Evolutionary conservation across 2,888 invertebrate species (phyloP).

Genomic region (Smittia aterrima): DNA sequence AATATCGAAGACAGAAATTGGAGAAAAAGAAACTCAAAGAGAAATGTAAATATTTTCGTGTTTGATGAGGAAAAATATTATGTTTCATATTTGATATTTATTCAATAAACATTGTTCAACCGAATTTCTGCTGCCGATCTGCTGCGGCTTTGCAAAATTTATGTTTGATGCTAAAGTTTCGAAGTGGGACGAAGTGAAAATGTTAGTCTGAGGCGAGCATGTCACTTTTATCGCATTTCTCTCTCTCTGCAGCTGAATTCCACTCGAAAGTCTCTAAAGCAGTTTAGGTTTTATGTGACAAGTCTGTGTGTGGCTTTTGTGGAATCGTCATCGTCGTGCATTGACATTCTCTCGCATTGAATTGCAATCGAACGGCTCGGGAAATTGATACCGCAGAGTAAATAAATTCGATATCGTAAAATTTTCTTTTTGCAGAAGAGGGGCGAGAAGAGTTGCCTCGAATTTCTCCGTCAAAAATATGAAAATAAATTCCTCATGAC

Average conservation of each 20-base stretch:
- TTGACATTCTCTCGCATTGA: no score
- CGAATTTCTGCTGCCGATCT: neutral
- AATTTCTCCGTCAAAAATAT: neutral
- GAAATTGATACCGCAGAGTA: constrained; percentile 11
- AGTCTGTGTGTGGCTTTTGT: constrained; percentile 16
- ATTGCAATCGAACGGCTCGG: neutral
- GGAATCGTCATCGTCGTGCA: neutral
- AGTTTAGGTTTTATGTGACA: constrained; percentile 18
- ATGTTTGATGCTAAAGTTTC: neutral
- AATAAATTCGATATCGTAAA: constrained; percentile 10
- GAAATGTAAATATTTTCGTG: constrained; percentile 22
- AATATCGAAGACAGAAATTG: no score
- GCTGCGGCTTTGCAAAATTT: constrained; percentile 18
- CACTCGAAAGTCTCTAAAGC: constrained; percentile 26
- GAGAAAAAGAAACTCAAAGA: neutral
- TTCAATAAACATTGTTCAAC: constrained; percentile 17
- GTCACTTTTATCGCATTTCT: constrained; percentile 9
- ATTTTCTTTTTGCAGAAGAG: neutral
- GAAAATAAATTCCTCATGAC: neutral
- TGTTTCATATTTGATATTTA: constrained; percentile 29
- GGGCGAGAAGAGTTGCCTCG: neutral
- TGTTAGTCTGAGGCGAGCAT: neutral
- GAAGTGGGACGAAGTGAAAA: neutral
- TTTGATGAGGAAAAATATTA: constrained; percentile 22
- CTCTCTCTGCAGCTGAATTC: neutral